Evolutionary conservation across 2,888 invertebrate genomes (phyloP).

Genomic region (Papilio demoleus): DNA sequence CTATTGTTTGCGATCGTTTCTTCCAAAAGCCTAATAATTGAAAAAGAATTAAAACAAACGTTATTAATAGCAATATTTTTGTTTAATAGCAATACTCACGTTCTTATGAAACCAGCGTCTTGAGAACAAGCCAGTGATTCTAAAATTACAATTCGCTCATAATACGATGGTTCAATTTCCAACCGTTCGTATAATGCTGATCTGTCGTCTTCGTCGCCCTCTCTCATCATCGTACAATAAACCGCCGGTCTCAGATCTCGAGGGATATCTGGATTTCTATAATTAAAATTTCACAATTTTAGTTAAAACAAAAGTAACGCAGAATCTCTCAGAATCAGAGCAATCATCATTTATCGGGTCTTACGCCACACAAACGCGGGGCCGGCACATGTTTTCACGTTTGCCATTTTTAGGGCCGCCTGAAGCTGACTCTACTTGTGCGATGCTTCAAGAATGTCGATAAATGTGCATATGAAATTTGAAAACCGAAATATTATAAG

Average conservation of each 20-base stretch:
- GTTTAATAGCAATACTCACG: slow-evolving; percentile 63
- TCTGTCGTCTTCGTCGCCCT: slow-evolving; percentile 88
- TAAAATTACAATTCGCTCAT: slow-evolving; percentile 89
- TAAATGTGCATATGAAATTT: no score
- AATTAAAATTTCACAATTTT: slow-evolving; percentile 28
- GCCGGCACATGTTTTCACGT: no score
- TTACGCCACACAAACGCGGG: no score
- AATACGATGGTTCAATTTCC: slow-evolving; percentile 85
- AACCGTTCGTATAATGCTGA: slow-evolving; percentile 87
- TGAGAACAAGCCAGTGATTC: slow-evolving; percentile 88
- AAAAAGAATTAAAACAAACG: neutral
- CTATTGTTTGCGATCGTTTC: slow-evolving; percentile 58
- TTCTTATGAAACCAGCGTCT: slow-evolving; percentile 79
- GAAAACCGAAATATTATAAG: no score
- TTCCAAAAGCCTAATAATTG: slow-evolving; percentile 55
- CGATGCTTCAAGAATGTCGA: no score
- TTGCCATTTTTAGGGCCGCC: no score
- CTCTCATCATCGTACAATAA: slow-evolving; percentile 89
- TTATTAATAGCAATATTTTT: neutral
- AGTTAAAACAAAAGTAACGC: no score
- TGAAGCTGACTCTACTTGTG: no score
- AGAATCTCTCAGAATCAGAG: no score
- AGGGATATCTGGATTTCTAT: slow-evolving; percentile 72
- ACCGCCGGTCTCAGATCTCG: slow-evolving; percentile 85
- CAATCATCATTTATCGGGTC: no score